phyloP scores from a whole-genome alignment of 37 sponge, comb jelly and placozoan species.

The Amphimedon queenslandica region DNA sequence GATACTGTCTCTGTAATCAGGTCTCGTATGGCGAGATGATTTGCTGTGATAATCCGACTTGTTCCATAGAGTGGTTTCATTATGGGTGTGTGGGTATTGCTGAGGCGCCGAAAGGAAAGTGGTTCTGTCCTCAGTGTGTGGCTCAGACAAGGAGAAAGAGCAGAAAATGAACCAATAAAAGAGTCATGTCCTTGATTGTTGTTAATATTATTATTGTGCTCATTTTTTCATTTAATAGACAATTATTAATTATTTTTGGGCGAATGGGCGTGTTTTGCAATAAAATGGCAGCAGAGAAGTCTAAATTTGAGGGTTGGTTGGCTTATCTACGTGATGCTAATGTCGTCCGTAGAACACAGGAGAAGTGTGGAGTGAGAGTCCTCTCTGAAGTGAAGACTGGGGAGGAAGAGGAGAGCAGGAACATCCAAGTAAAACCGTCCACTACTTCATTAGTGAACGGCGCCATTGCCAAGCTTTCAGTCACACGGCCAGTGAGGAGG shows the following conservation, averaged over 20 bases:
- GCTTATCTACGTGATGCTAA: slow-evolving; percentile 40
- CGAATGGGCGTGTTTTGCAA: background rate
- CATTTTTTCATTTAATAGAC: background rate
- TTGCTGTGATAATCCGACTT: slow-evolving; percentile 95
- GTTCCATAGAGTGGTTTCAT: slow-evolving; percentile 98
- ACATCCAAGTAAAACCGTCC: background rate
- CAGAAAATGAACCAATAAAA: background rate
- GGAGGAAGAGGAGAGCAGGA: background rate
- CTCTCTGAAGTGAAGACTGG: background rate
- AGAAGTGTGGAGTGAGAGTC: slow-evolving; percentile 30
- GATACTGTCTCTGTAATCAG: slow-evolving; percentile 98
- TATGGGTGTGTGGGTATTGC: slow-evolving; percentile 96
- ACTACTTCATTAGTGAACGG: background rate
- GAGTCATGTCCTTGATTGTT: background rate
- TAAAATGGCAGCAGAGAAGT: background rate
- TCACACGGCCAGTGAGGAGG: background rate
- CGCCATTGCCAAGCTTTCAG: background rate
- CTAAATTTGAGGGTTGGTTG: background rate
- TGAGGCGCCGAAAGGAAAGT: slow-evolving; percentile 97
- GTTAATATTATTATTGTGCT: background rate
- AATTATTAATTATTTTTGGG: background rate
- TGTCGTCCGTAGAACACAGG: slow-evolving; percentile 60
- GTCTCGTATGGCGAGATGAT: slow-evolving; percentile 99
- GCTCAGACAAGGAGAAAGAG: slow-evolving; percentile 60
- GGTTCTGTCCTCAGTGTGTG: slow-evolving; percentile 97